Conservation (phyloP, 1,140 invertebrate species). For the Euglossa dilemma region DNA sequence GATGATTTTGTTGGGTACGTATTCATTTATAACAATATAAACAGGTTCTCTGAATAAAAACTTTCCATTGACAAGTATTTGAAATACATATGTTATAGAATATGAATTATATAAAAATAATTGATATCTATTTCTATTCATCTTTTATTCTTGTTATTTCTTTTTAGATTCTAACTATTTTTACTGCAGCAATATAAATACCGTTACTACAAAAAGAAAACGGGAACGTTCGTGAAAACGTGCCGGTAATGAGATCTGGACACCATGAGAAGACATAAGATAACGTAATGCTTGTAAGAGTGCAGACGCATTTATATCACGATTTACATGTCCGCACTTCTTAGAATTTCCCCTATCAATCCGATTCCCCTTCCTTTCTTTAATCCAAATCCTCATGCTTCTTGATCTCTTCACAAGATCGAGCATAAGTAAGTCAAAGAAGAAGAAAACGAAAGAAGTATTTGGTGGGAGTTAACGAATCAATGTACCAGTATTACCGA, state of each 20-base stretch:
- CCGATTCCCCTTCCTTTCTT: constrained; percentile 20
- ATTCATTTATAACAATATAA: neutral
- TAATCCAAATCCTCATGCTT: constrained; percentile 24
- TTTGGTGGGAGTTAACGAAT: constrained; percentile 52
- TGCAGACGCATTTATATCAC: constrained; percentile 55
- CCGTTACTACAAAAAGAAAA: neutral
- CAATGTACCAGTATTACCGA: constrained; percentile 37
- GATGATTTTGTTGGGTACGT: neutral
- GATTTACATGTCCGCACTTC: constrained; percentile 51
- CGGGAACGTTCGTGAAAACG: constrained; percentile 1
- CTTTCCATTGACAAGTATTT: neutral
- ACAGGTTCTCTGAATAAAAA: neutral
- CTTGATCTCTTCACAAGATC: constrained; percentile 44
- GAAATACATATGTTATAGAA: neutral
- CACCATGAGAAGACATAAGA: constrained; percentile 52
- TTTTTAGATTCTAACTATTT: neutral
- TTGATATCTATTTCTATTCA: neutral
- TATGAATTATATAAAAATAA: neutral
- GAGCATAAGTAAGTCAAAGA: constrained; percentile 35
- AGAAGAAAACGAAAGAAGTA: constrained; percentile 44
- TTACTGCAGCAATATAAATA: neutral
- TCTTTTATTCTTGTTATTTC: neutral
- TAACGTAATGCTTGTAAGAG: constrained; percentile 47
- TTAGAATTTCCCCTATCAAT: constrained; percentile 57
- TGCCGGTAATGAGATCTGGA: constrained; percentile 58